phyloP scores from a whole-genome alignment of 2,113 vertebrate species.

The Brienomyrus brachyistius region DNA sequence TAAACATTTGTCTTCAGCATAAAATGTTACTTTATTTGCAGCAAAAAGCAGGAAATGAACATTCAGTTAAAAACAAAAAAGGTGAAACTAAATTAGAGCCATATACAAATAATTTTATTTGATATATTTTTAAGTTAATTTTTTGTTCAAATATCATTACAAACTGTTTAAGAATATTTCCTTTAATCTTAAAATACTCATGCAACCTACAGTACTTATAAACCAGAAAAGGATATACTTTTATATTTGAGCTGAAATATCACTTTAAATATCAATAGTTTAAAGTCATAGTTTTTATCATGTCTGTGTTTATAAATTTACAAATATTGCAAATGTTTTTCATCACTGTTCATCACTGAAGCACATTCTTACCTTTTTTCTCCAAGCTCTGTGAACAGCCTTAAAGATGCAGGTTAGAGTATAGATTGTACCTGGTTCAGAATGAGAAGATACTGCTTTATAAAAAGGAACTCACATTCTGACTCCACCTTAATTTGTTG shows the following conservation, averaged over 20 bases:
- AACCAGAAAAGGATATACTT: not conserved
- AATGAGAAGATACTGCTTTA: not conserved
- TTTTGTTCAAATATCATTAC: not conserved
- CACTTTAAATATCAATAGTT: not conserved
- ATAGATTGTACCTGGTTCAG: not conserved
- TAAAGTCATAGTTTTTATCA: not conserved
- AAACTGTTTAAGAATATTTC: not conserved
- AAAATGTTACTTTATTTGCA: not conserved
- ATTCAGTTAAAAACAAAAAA: not conserved
- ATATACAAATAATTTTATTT: not conserved
- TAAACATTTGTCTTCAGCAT: not conserved
- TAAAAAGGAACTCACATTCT: not conserved
- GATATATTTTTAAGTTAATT: not conserved
- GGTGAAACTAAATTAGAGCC: not conserved
- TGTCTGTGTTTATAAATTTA: not conserved
- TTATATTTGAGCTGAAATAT: not conserved
- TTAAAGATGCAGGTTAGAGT: not conserved
- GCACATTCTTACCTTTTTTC: not conserved
- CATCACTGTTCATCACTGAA: not conserved
- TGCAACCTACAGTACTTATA: not conserved
- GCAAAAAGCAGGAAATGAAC: not conserved
- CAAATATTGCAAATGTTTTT: not conserved
- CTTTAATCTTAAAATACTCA: not conserved
- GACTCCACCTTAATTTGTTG: not conserved
- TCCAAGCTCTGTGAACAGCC: not conserved